A percentile compares a stretch with the other conserved stretches of the same genome.
Evolutionary conservation across 1,140 invertebrate species (phyloP).

Genomic region (Caerostris darwini): DNA sequence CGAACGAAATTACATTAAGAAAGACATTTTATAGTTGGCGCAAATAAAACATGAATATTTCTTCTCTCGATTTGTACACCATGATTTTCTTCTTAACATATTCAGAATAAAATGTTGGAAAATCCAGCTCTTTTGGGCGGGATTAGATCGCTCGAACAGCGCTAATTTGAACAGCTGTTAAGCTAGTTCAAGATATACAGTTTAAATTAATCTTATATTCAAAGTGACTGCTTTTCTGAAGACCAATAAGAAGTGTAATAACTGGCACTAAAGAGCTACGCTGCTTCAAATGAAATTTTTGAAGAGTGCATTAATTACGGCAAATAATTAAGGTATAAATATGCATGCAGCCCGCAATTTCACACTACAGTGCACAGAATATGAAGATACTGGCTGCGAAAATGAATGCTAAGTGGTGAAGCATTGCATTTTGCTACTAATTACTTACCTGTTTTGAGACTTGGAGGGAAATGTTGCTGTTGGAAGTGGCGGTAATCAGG

Average conservation of each 20-base stretch:
- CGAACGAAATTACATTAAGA: too few species aligned
- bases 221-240: slow-evolving; percentile 14
- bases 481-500: background rate
- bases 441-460: slow-evolving; percentile 2
- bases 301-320: slow-evolving; percentile 52
- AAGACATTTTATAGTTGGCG: too few species aligned
- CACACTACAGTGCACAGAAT: slow-evolving; percentile 35
- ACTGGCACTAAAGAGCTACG: slow-evolving; percentile 1
- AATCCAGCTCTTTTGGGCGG: too few species aligned
- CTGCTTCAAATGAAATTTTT: slow-evolving; percentile 21
- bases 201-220: slow-evolving; percentile 44
- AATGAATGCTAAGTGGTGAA: slow-evolving; percentile 48
- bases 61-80: too few species aligned
- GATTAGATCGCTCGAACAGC: background rate
- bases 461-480: background rate
- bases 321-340: slow-evolving; percentile 67
- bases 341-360: slow-evolving; percentile 58
- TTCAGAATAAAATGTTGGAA: too few species aligned
- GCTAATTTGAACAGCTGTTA: background rate
- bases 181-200: background rate
- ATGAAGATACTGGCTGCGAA: slow-evolving; percentile 14
- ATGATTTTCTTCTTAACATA: too few species aligned
- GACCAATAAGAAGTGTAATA: slow-evolving; percentile 40
- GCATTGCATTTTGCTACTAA: slow-evolving; percentile 20
- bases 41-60: too few species aligned